Conservation (phyloP, 1,140 invertebrate genomes). For the Zophobas atratus region DNA sequence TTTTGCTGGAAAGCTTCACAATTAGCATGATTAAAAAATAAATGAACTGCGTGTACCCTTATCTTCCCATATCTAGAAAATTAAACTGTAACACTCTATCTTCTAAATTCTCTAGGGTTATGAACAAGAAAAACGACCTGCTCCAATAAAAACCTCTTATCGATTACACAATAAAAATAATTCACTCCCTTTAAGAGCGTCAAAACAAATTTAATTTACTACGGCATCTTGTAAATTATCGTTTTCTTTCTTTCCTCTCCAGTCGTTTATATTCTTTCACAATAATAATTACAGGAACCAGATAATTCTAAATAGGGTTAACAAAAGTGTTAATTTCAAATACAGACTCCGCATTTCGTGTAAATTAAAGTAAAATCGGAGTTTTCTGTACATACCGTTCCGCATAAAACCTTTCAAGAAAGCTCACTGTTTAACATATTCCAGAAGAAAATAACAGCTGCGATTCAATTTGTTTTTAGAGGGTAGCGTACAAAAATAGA, state of each 20-base stretch:
- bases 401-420: neutral
- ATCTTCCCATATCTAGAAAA: conserved; percentile 10
- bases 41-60: neutral
- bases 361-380: conserved; percentile 5
- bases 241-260: conserved; percentile 6
- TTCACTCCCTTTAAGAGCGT: conserved; percentile 26
- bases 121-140: conserved; percentile 4
- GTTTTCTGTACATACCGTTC: neutral
- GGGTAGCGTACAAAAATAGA: conserved; percentile 25
- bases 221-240: conserved; percentile 37
- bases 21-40: neutral
- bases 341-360: neutral
- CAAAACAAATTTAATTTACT: conserved; percentile 41
- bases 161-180: conserved; percentile 41
- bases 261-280: neutral
- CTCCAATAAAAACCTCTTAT: conserved; percentile 35
- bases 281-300: conserved; percentile 9
- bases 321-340: neutral
- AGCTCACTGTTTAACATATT: conserved; percentile 2
- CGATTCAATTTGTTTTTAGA: conserved; percentile 40
- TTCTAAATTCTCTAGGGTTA: neutral
- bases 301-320: neutral
- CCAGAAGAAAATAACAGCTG: conserved; percentile 24
- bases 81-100: conserved; percentile 7
- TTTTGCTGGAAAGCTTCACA: too few species aligned